Base-by-base conservation (phyloP, 2,888 invertebrate genomes). In the Acrobasis repandana region DNA sequence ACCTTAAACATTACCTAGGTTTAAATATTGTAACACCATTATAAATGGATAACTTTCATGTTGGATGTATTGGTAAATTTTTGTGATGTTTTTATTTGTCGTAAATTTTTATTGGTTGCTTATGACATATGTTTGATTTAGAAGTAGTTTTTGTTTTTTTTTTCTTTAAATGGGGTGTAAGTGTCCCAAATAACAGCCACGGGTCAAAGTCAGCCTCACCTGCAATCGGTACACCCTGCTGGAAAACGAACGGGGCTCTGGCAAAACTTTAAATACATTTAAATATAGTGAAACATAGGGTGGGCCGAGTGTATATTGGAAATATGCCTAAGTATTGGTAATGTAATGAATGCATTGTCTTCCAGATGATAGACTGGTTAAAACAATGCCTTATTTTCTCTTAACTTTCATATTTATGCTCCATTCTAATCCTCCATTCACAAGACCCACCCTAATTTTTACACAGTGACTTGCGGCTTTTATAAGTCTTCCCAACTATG, bases 171-270 rank as follows among this genome's bases (percentile, higher is more conserved):
- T 57, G 56, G 56, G 56, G 61, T 61, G 57, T 46, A 60, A 60
- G 60, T 46, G 60, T 52, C 52, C 46, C 47, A 43, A 52, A 28
- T 36, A 58, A 46, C 47, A 59, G 18, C 59, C 20, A 16, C 9
- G 56, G 56, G 50, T 33, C 61, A 50, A 57, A 57, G 61, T 57
- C 61, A 61, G 57, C 61, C 61, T 56, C 61, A 61, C 61, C 61
- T 61, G 57, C 61, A 20, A 56, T 18, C 34, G 61, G 61, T 61
- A 57, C 61, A 61, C 61, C 57, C 61, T 61, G 61, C 57, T 57
- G 16, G 43, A 50, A 15, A 47, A 61, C 61, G 46, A 61, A 61
- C 61, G 61, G 57, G 61, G 61, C 61, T 57, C 61, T 61, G 61
- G 57, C 61, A 43, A 54, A 54, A 20, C 54, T 54, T 11, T 2